Conservation (phyloP, 1,140 invertebrate species). For the Drosophila willistoni region DNA sequence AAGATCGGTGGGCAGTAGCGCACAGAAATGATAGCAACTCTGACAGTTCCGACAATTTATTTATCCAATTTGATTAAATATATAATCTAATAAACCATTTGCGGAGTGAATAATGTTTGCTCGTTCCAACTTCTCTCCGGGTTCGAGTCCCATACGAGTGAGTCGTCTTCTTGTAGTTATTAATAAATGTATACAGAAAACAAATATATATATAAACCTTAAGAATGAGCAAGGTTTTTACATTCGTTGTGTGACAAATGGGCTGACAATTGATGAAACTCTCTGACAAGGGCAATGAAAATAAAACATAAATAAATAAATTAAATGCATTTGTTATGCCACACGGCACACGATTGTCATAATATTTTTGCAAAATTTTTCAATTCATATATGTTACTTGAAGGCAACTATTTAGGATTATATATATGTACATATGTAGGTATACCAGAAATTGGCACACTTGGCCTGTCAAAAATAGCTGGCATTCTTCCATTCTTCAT, state of each 20-base stretch:
- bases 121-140: conserved; percentile 23
- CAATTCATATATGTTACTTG: conserved; percentile 4
- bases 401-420: not conserved
- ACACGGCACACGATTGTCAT: conserved; percentile 11
- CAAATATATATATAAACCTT: conserved; percentile 3
- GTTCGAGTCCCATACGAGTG: conserved; percentile 37
- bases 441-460: conserved; percentile 47
- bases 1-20: conserved; percentile 16
- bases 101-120: conserved; percentile 36
- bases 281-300: conserved; percentile 17
- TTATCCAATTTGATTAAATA: conserved; percentile 33
- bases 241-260: conserved; percentile 3
- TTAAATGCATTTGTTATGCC: conserved; percentile 42
- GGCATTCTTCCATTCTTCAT: conserved; percentile 37
- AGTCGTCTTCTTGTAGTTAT: conserved; percentile 40
- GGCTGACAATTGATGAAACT: conserved; percentile 35
- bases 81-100: conserved; percentile 12
- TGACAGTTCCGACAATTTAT: conserved; percentile 16
- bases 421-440: not conserved
- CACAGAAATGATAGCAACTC: conserved; percentile 16
- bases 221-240: conserved; percentile 6
- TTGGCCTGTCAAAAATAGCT: conserved; percentile 47
- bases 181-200: conserved; percentile 32
- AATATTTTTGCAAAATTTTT: conserved; percentile 28
- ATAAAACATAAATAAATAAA: conserved; percentile 25